phyloP scores from a whole-genome alignment of 2,797 vertebrate species.

The Enteromius radiatus region DNA sequence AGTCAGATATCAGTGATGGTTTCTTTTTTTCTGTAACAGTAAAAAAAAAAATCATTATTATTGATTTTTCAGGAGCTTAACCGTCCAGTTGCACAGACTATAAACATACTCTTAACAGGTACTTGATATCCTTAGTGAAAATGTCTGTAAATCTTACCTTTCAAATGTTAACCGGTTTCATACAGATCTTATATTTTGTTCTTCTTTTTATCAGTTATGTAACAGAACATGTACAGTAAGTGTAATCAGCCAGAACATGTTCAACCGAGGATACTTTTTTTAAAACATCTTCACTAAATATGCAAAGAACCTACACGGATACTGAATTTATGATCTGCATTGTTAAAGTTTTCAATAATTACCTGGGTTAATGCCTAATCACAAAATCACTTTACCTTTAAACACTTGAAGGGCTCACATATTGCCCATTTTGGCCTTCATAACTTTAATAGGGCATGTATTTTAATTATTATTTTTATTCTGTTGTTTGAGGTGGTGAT shows the following conservation, averaged over 20 bases:
- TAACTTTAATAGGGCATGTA: not conserved
- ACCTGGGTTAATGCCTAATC: not conserved
- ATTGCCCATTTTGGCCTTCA: not conserved
- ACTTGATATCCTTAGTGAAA: not conserved
- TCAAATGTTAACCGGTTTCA: not conserved
- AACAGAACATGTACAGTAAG: not conserved
- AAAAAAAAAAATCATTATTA: not conserved
- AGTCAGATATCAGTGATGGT: not conserved
- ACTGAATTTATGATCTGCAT: not conserved
- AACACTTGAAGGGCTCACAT: constrained; percentile 1
- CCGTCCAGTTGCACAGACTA: not conserved
- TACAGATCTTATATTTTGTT: not conserved
- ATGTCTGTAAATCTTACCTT: not conserved
- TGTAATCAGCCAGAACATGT: not conserved
- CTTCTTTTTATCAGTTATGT: not conserved
- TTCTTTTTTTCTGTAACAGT: not conserved
- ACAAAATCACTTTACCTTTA: not conserved
- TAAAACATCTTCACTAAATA: not conserved
- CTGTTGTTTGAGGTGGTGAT: too few species aligned
- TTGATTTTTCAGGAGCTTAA: not conserved
- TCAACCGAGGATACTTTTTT: not conserved
- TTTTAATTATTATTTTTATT: too few species aligned
- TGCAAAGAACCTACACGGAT: not conserved
- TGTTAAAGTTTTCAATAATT: not conserved
- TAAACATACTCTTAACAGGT: not conserved